Percentiles rank a stretch among this genome's conserved stretches.
phyloP scores from a whole-genome alignment of 37 sponge, comb jelly and placozoan species.

The Cladorhizidae sp. region DNA sequence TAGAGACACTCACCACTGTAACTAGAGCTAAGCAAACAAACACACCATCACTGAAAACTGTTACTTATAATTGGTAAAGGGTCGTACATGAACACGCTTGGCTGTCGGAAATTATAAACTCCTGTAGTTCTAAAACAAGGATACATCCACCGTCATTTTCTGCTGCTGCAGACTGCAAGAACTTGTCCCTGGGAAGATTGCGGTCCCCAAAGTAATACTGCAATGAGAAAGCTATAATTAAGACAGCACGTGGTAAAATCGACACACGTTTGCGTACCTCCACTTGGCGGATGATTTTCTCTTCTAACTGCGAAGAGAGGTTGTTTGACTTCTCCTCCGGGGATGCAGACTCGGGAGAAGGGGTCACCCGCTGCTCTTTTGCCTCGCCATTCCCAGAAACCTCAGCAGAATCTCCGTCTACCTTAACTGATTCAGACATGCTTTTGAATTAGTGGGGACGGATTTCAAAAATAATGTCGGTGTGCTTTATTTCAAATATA shows the following conservation, averaged over 20 bases:
- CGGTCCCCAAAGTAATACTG: constrained; percentile 94
- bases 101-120: too few species aligned
- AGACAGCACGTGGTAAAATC: not conserved
- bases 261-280: constrained; percentile 35
- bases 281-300: constrained; percentile 80
- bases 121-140: too few species aligned
- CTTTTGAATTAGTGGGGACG: constrained; percentile 43
- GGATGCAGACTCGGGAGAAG: not conserved
- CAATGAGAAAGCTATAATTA: not conserved
- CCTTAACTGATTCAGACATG: constrained; percentile 5
- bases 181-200: constrained; percentile 84
- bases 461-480: too few species aligned
- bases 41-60: too few species aligned
- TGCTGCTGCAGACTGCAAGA: constrained; percentile 63
- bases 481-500: constrained; percentile 15
- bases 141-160: constrained; percentile 70
- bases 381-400: not conserved
- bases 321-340: not conserved
- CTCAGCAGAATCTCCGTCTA: not conserved
- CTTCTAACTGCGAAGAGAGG: constrained; percentile 43
- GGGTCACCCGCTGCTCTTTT: not conserved
- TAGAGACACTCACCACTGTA: too few species aligned
- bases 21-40: too few species aligned
- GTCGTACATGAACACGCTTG: too few species aligned
- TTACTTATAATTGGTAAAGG: too few species aligned